Base-by-base conservation (phyloP, 2,113 vertebrate genomes). In the Tachysurus fulvidraco region DNA sequence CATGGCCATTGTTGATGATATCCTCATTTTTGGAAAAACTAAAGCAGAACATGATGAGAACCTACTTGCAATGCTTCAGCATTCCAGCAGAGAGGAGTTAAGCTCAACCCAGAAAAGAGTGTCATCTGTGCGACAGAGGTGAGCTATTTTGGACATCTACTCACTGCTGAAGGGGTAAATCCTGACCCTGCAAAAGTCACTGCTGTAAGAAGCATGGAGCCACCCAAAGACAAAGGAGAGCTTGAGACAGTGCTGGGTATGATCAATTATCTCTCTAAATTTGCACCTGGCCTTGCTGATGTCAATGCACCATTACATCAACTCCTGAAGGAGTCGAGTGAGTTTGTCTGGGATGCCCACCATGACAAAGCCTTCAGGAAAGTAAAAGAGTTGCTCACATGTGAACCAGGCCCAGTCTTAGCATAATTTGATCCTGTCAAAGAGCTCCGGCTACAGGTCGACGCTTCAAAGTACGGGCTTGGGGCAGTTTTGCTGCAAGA, bases 101-200 rank as follows among this genome's bases (percentile, higher is more conserved):
- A 55, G 21, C 76, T 89, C 0, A 91, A 88, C 54, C 88, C 84
- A 0, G 84, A 86, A 6, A 88, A 87, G 71, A 71, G 87, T 13
- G 5, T 14, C 0, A 88, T 90, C 12, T 17, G 89, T 3, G 41
- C 87, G 0, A 10, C 64, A 44, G 78, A 89, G 41, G 86, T 90
- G 36, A 36, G 36, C 36, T 36, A 86, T 13, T 88, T 88, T 28
- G 83, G 90, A 14, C 83, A 83, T 54, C 62, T 21, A 9, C 50
- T 88, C 1, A 28, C 83, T 83, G 0, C 1, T 2, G 67, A 88
- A 0, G 87, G 85, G 11, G 55, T 89, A 3, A 86, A 80, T 55
- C 87, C 83, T 54, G 87, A 84, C 23, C 83, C 74, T 12, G 25
- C 23, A 36, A 36, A 36, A 36, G 36, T 36, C 2, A 2, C 36